A percentile compares a stretch with the other conserved stretches of the same genome.
phyloP scores from a whole-genome alignment of 2,113 vertebrate species.

The Tupaia chinensis region DNA sequence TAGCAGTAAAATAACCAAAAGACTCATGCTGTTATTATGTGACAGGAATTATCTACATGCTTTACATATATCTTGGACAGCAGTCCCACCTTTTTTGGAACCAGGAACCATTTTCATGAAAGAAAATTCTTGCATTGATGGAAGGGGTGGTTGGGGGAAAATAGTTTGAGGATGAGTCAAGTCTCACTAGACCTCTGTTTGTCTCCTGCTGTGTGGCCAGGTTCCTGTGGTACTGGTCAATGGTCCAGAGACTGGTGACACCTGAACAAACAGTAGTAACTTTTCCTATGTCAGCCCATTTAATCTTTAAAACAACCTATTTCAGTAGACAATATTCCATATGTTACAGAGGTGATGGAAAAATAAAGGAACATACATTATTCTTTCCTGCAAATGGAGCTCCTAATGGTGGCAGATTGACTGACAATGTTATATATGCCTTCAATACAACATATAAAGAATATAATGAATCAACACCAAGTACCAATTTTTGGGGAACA shows the following conservation, averaged over 20 bases:
- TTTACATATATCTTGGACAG: neutral
- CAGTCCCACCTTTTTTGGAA: too few species aligned
- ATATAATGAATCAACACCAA: neutral
- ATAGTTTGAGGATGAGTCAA: too few species aligned
- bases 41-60: neutral
- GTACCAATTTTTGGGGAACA: neutral
- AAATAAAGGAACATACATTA: neutral
- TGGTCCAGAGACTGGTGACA: too few species aligned
- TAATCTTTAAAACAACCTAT: neutral
- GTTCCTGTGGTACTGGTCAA: too few species aligned
- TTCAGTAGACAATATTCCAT: neutral
- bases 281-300: neutral
- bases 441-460: neutral
- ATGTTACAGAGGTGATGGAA: rapidly evolving
- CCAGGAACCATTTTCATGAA: too few species aligned
- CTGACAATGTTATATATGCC: neutral
- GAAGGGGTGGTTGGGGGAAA: too few species aligned
- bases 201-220: too few species aligned
- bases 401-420: neutral
- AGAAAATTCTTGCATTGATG: too few species aligned
- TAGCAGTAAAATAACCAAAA: neutral
- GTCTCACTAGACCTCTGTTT: too few species aligned
- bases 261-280: too few species aligned
- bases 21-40: neutral
- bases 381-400: neutral